Evolutionary conservation across 92 coral and sea anemone genomes (phyloP).

Genomic region (Porites divaricata): DNA sequence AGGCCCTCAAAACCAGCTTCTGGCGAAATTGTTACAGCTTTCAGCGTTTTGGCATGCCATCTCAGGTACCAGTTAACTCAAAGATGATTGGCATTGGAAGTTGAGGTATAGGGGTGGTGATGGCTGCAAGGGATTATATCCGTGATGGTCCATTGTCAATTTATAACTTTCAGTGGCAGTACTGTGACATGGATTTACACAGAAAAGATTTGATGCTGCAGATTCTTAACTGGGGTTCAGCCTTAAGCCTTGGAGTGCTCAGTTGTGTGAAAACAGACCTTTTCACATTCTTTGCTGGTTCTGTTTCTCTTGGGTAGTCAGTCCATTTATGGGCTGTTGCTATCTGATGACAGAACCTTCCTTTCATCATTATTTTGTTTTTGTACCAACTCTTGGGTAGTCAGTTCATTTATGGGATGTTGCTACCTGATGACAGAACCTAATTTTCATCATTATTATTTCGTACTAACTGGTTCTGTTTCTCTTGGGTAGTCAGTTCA

Average conservation of each 20-base stretch:
- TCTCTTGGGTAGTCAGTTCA: too few relatives aligned
- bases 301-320: too few relatives aligned
- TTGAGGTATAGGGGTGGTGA: conserved; percentile 46
- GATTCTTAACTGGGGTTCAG: conserved; percentile 38
- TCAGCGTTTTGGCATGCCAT: conserved; percentile 55
- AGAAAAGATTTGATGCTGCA: conserved; percentile 39
- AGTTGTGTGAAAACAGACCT: not conserved
- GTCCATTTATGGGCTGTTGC: too few relatives aligned
- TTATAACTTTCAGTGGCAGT: conserved; percentile 35
- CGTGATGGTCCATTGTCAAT: conserved; percentile 1
- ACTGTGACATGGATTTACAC: conserved; percentile 35
- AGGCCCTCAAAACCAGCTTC: conserved; percentile 41
- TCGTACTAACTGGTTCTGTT: too few relatives aligned
- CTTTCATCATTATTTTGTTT: conserved; percentile 13
- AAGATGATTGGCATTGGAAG: conserved; percentile 43
- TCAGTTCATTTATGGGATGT: too few relatives aligned
- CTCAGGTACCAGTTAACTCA: conserved; percentile 30
- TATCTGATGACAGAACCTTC: too few relatives aligned
- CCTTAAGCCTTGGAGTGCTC: not conserved
- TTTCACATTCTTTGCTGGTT: not conserved
- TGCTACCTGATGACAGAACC: too few relatives aligned
- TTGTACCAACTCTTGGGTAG: conserved; percentile 7
- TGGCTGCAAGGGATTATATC: conserved; percentile 48
- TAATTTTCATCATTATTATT: too few relatives aligned
- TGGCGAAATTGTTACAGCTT: conserved; percentile 25